Base-by-base conservation (phyloP, 2,113 vertebrate species). In the Xiphophorus hellerii region DNA sequence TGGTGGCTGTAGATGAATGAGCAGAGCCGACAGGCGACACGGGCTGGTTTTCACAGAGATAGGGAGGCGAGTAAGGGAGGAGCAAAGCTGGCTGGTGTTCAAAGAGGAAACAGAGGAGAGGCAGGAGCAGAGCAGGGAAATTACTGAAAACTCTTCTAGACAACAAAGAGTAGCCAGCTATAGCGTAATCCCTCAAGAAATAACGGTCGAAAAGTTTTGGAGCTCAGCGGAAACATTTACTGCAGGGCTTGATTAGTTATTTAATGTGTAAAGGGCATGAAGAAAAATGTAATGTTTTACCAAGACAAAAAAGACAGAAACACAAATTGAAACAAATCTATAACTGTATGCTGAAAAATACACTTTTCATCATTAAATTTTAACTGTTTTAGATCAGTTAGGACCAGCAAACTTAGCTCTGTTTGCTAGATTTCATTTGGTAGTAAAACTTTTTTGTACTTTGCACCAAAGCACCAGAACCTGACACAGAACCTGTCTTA, bases 81-180 rank as follows among this genome's bases (percentile, higher is more conserved):
- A 65, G 44, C 62, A 66, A 54, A 74, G 62, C 62, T 74, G 42
- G 44, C 13, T 27, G 29, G 14, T 63, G 70, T 63, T 63, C 35
- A 72, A 71, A 72, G 30, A 37, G 39, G n/a, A 37, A 31, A 39
- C 60, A 58, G 30, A 42, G 15, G 60, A 54, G 29, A 69, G 25
- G 33, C 31, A 15, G 48, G 66, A 10, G 25, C 42, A n/a, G 42
- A 37, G 72, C 30, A 66, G 12, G 20, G 31, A 58, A 74, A 54
- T 51, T 44, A 28, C 70, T 30, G 58, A 44, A n/a, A 63, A 39
- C 61, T 63, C 9, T 22, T 15, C 60, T n/a, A 42, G 17, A 39
- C 14, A 66, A 54, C 31, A 66, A 39, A 39, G 27, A 33, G 22
- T 33, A 54, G 25, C 28, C 62, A 44, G 42, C 44, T 4, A 25